Evolutionary conservation across 2,113 vertebrate genomes (phyloP), one percentile per base, ranked within the genome.

Genomic region (Ibidorhyncha struthersii): DNA sequence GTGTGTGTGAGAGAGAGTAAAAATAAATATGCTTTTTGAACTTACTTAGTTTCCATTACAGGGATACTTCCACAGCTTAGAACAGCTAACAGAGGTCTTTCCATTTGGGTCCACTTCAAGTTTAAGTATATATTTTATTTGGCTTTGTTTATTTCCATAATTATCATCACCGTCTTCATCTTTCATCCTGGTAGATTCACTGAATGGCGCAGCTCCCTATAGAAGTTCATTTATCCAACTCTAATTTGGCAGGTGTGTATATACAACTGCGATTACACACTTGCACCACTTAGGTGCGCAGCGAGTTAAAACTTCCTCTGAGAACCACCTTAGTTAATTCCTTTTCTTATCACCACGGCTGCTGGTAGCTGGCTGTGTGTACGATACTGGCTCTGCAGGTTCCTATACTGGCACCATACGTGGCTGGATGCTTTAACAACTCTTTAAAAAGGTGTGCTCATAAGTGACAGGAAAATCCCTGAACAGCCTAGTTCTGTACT

Each of bases 351-450:
- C 11, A 0, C 47, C 0, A 2, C 16, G 14, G 26, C 63, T 55
- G 32, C 21, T 87, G 63, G 56, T 53, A 81, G 22, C 62, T 77
- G 53, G 6, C 34, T 62, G n/a, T 6, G 3, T 32, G 49, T 7
- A 34, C 58, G 52, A 23, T 55, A 18, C 10, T 17, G n/a, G 4
- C 32, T 50, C 53, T 72, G 61, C 22, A 6, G 23, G 9, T 67
- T 83, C 40, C 30, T 45, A 2, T 47, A 4, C 21, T 49, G 52
- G 29, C 41, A 34, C 22, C 52, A 29, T 9, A 40, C 0, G 1
- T 43, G 27, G 32, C 38, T 80, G 71, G 25, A 58, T 58, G 30
- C 16, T 94, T 69, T 84, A 78, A 67, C 1, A 89, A 9, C 17
- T 45, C 6, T 18, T 94, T 78, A 41, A 89, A 92, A 86, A 94